Conservation (phyloP, 2,113 vertebrate genomes). For the Chrysemys picta region DNA sequence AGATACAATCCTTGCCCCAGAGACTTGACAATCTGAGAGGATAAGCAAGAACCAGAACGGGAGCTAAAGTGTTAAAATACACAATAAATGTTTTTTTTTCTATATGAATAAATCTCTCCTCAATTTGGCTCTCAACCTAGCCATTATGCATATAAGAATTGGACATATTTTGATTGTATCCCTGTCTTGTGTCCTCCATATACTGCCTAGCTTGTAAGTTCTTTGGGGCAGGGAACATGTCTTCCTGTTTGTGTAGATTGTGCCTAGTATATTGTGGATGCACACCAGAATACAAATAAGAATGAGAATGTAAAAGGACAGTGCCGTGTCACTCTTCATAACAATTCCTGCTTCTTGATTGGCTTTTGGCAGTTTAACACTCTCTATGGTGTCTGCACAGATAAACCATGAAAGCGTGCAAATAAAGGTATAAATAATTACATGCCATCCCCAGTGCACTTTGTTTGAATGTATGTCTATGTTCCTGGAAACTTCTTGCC, state of each 20-base stretch:
- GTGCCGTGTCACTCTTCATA: rapidly evolving
- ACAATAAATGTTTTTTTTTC: background rate
- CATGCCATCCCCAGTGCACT: background rate
- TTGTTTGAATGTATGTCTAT: background rate
- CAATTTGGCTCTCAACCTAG: background rate
- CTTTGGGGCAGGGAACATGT: background rate
- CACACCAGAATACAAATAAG: background rate
- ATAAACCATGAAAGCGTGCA: rapidly evolving
- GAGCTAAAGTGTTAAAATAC: background rate
- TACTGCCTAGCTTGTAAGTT: background rate
- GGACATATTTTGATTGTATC: background rate
- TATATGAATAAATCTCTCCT: background rate
- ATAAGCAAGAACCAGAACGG: background rate
- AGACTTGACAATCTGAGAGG: background rate
- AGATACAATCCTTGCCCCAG: background rate
- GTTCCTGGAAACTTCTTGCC: background rate
- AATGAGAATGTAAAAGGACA: background rate
- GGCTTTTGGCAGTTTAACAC: rapidly evolving
- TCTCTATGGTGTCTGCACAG: background rate
- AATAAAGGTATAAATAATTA: background rate
- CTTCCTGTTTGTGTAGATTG: background rate
- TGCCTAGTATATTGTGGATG: background rate
- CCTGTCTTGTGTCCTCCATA: background rate
- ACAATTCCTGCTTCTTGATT: background rate
- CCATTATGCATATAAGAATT: background rate